Conservation (phyloP, 35 echinoderm and acorn worm genomes). For the Apostichopus parvimensis region DNA sequence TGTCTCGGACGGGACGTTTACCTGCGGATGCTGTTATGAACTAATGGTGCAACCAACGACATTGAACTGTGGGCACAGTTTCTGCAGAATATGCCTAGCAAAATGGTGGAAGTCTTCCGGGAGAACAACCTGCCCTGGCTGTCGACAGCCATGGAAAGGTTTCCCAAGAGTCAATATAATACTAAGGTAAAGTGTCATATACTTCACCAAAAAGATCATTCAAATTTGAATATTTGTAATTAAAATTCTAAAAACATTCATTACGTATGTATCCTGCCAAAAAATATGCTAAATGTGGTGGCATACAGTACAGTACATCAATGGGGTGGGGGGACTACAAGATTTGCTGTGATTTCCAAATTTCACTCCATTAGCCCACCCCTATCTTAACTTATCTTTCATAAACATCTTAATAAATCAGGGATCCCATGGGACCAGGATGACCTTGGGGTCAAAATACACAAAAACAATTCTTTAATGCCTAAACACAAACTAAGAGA, state of each 20-base stretch:
- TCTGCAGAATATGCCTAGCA: conserved; percentile 92
- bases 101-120: conserved; percentile 91
- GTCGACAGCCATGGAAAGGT: conserved; percentile 88
- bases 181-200: conserved; percentile 60
- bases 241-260: background rate
- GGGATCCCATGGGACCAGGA: no score
- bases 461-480: no score
- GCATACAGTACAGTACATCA: no score
- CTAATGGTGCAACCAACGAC: conserved; percentile 95
- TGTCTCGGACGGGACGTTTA: conserved; percentile 72
- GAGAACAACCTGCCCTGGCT: conserved; percentile 85
- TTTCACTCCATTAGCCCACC: no score
- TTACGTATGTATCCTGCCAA: background rate
- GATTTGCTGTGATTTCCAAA: no score
- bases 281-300: no score
- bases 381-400: no score
- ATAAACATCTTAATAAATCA: no score
- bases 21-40: conserved; percentile 94
- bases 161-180: conserved; percentile 96
- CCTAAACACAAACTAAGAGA: no score
- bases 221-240: no score
- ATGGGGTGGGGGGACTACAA: no score
- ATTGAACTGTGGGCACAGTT: conserved; percentile 91
- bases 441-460: no score
- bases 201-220: background rate